These are phyloP conservation scores for Actinernus sp. DNA, from an alignment of 92 coral and sea anemone species.

Conservation along the genomic window DNA sequence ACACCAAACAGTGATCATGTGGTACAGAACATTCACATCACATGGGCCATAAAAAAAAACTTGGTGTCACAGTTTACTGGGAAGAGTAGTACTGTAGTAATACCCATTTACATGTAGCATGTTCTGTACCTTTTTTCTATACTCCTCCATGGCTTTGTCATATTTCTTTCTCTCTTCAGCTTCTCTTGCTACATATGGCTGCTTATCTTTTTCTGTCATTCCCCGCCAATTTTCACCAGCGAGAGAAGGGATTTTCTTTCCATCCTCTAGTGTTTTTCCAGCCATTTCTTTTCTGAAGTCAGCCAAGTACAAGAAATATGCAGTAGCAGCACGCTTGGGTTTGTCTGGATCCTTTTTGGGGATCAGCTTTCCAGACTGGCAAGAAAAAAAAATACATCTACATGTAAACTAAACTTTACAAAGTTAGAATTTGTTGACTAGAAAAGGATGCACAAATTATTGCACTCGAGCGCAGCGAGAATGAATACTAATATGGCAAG, in stretches of 20 bases:
- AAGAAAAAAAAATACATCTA: neutral
- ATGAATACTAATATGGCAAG: no score
- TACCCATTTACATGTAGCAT: no score
- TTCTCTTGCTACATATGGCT: slow-evolving; percentile 69
- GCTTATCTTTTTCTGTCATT: slow-evolving; percentile 77
- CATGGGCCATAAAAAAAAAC: no score
- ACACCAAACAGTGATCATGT: no score
- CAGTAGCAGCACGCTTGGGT: slow-evolving; percentile 91
- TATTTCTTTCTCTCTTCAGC: slow-evolving; percentile 75
- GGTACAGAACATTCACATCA: no score
- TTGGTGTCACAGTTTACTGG: no score
- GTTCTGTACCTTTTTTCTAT: slow-evolving; percentile 82
- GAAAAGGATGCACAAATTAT: no score
- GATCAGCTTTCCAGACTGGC: slow-evolving; percentile 68
- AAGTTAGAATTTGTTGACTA: no score
- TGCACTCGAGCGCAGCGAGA: no score
- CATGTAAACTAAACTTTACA: no score
- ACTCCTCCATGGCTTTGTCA: slow-evolving; percentile 76
- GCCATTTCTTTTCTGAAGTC: slow-evolving; percentile 82
- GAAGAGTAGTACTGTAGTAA: no score
- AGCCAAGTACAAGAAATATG: slow-evolving; percentile 88
- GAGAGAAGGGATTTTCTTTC: slow-evolving; percentile 77
- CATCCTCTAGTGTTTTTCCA: slow-evolving; percentile 34
- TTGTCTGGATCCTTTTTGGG: slow-evolving; percentile 79
- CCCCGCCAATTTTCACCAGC: slow-evolving; percentile 96